Conservation (phyloP, 2,113 vertebrate genomes). For the Antechinus flavipes region DNA sequence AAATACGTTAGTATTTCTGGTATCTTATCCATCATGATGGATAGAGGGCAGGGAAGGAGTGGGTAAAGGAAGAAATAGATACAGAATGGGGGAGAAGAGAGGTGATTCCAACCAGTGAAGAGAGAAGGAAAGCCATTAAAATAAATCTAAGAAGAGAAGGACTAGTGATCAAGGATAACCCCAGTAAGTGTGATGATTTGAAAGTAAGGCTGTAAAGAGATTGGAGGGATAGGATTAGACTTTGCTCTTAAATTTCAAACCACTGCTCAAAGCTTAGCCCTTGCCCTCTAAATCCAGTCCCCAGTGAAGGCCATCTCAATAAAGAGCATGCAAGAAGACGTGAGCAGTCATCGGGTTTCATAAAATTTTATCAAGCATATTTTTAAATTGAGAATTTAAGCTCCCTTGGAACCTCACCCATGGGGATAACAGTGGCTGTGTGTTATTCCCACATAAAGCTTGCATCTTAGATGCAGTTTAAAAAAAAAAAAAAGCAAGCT, state of each 20-base stretch:
- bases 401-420: neutral
- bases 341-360: neutral
- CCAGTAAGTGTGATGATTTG: rapidly evolving
- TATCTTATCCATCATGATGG: neutral
- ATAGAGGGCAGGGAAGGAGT: neutral
- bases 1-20: rapidly evolving
- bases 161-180: neutral
- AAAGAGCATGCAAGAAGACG: neutral
- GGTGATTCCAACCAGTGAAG: neutral
- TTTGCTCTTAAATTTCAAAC: neutral
- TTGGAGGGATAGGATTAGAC: neutral
- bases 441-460: neutral
- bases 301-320: neutral
- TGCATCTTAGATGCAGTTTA: neutral
- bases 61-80: neutral
- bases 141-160: neutral
- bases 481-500: neutral
- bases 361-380: slow-evolving; percentile 25
- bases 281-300: neutral
- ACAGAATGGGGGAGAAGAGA: neutral
- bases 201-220: neutral
- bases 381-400: slow-evolving; percentile 43
- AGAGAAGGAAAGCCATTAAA: too few relatives aligned
- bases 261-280: rapidly evolving
- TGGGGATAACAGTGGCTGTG: neutral